Percentiles rank a stretch among this genome's conserved stretches.
Conservation (phyloP, 2,888 invertebrate species). For the Tipula lateralis region DNA sequence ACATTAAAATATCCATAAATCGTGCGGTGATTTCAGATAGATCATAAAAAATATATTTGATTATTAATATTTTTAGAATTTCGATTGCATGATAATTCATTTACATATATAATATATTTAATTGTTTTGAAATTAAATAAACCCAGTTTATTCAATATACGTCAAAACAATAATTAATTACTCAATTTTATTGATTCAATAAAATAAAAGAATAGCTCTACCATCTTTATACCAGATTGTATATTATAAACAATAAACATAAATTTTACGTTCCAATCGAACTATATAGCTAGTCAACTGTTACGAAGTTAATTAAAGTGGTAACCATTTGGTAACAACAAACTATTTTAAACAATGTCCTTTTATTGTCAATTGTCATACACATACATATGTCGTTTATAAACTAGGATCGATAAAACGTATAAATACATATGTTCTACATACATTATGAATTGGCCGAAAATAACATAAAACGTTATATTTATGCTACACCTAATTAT, state of each 20-base stretch:
- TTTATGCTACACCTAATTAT: constrained; percentile 1
- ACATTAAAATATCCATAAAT: neutral
- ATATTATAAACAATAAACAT: neutral
- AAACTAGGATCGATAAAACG: neutral
- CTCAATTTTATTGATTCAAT: neutral
- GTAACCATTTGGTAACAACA: neutral
- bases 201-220: neutral
- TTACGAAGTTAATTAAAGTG: neutral
- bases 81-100: neutral
- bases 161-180: neutral
- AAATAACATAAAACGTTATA: neutral
- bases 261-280: neutral
- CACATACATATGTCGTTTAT: neutral
- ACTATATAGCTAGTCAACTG: neutral
- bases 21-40: neutral
- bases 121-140: neutral
- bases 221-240: constrained; percentile 11
- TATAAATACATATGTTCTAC: neutral
- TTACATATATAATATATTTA: neutral
- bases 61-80: neutral
- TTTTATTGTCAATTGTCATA: too few species aligned
- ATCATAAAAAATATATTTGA: neutral
- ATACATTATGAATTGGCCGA: neutral
- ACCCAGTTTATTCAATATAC: neutral
- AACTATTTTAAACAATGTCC: neutral